Evolutionary conservation across 1,140 invertebrate genomes (phyloP).

Genomic region (Neomicropteryx cornuta): DNA sequence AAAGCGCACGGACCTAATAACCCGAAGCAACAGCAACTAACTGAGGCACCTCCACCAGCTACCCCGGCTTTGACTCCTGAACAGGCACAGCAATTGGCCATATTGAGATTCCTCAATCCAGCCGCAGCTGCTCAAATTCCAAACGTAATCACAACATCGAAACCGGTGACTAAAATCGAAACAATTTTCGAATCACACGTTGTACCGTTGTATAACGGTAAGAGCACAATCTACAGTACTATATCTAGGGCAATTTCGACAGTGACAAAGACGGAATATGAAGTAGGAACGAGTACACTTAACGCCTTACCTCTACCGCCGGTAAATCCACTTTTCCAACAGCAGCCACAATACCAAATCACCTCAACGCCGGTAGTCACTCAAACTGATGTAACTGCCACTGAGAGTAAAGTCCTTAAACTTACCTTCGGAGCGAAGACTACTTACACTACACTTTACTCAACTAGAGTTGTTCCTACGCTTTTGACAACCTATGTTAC

Average conservation of each 20-base stretch:
- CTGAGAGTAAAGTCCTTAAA: conserved; percentile 71
- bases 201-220: conserved; percentile 62
- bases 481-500: conserved; percentile 72
- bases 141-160: conserved; percentile 63
- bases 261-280: conserved; percentile 63
- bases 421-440: conserved; percentile 82
- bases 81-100: conserved; percentile 62
- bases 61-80: conserved; percentile 51
- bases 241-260: conserved; percentile 64
- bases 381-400: conserved; percentile 67
- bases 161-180: conserved; percentile 60
- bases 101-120: conserved; percentile 60
- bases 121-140: conserved; percentile 46
- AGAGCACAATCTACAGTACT: conserved; percentile 62
- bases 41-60: conserved; percentile 28
- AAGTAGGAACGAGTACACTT: conserved; percentile 60
- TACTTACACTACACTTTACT: conserved; percentile 75
- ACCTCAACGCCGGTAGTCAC: conserved; percentile 73
- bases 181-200: conserved; percentile 74
- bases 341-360: conserved; percentile 59
- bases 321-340: conserved; percentile 39
- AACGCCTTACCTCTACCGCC: conserved; percentile 41
- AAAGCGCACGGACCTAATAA: conserved; percentile 42
- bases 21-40: conserved; percentile 33
- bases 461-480: conserved; percentile 75